These are phyloP conservation scores for Sterna hirundo DNA, from an alignment of 2,113 vertebrate species.

Conservation along the genomic window DNA sequence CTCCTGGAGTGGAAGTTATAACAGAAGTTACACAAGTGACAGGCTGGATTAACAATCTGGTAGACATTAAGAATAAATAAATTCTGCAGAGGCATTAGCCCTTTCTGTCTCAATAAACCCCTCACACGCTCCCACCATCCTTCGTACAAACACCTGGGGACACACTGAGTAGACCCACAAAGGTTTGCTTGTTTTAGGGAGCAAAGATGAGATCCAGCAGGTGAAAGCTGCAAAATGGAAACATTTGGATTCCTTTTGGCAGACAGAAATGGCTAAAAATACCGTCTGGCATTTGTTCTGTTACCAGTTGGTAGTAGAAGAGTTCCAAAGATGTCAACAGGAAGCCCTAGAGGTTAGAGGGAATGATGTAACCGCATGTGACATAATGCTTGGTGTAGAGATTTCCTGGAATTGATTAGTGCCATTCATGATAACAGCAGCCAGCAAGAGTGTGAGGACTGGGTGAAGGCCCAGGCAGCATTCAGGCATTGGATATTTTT, in stretches of 20 bases:
- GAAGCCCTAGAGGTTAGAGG: conserved; percentile 52
- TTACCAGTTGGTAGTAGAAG: conserved; percentile 26
- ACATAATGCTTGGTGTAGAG: conserved; percentile 48
- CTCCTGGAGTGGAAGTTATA: not conserved
- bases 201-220: not conserved
- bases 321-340: conserved; percentile 50
- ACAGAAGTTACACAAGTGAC: not conserved
- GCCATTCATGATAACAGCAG: conserved; percentile 43
- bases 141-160: not conserved
- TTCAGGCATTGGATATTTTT: conserved; percentile 2
- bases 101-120: not conserved
- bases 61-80: conserved; percentile 9
- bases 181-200: not conserved
- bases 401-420: conserved; percentile 60
- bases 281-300: not conserved
- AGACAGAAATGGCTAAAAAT: conserved; percentile 42
- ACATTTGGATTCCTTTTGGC: not conserved
- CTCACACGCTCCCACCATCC: not conserved
- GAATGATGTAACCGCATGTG: conserved; percentile 50
- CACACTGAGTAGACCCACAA: not conserved
- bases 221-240: not conserved
- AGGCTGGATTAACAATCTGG: not conserved
- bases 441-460: conserved; percentile 25
- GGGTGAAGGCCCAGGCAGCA: conserved; percentile 44
- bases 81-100: not conserved